Base-by-base conservation (phyloP, 2,888 invertebrate species). In the Microchrysa polita region DNA sequence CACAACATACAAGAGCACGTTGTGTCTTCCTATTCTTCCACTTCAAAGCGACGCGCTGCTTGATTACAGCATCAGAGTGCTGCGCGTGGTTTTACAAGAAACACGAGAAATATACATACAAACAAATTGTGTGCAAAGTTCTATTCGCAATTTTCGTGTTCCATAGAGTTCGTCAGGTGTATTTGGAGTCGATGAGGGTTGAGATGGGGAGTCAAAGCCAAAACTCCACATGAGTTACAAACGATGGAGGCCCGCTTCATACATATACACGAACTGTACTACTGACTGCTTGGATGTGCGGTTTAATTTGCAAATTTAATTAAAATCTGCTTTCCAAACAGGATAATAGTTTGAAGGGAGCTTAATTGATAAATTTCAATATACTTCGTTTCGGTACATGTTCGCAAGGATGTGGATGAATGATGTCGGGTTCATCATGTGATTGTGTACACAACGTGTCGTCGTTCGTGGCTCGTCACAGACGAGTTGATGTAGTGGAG, bases 261-360 rank as follows among this genome's bases (percentile, higher is more conserved):
- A 16, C 22, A 67, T 18, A 67, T 14, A 53, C 53, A 18, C 53
- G 53, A 34, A 34, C 61, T 67, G 27, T 34, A 34, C 23, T n/a
- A n/a, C n/a, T n/a, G n/a, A n/a, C n/a, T 40, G 61, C 60, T 72
- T 72, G 60, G 48, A 44, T 79, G 77, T 80, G 79, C 78, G 79
- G 79, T 79, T 80, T 79, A 80, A 80, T 80, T 80, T 80, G 78
- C 79, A 80, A 80, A 80, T 80, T 79, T 77, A 79, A 79, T 78
- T 78, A 79, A 76, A 79, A 78, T 78, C 75, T 77, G 77, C 77
- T 77, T 76, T 77, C 74, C 77, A 77, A 77, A 78, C 77, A 74
- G 76, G 77, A 78, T 79, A 78, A 79, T 79, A 77, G 79, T 79
- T 78, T 79, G 77, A 78, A 79, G 76, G 77, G 74, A 78, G 75